phyloP scores from a whole-genome alignment of 2,888 invertebrate genomes.

The Teleiodes luculella region DNA sequence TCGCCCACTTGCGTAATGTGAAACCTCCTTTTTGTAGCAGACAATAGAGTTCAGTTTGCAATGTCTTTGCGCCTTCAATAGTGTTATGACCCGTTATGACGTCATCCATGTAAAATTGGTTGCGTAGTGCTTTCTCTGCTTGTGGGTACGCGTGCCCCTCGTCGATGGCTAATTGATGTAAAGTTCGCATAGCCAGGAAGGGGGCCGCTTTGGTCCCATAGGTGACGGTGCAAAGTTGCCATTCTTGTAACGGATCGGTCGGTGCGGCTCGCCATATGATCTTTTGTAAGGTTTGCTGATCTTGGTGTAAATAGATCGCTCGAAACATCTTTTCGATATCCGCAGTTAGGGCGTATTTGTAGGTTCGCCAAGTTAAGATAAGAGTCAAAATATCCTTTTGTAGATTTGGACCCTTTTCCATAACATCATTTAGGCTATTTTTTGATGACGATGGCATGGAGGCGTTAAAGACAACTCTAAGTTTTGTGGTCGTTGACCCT shows the following conservation, averaged over 20 bases:
- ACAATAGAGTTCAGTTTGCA: background rate
- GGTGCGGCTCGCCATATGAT: conserved; percentile 9
- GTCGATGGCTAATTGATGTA: background rate
- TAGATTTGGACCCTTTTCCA: background rate
- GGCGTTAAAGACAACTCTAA: conserved; percentile 17
- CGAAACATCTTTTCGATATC: conserved; percentile 14
- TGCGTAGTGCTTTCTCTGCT: background rate
- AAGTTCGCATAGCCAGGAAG: background rate
- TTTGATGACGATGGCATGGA: conserved; percentile 6
- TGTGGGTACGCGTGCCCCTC: background rate
- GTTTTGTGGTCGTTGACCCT: conserved; percentile 12
- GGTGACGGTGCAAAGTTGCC: background rate
- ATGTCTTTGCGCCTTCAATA: background rate
- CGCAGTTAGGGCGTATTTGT: conserved; percentile 6
- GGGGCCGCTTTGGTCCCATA: too few relatives aligned
- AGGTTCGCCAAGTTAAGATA: conserved; percentile 9
- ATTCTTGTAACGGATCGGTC: conserved; percentile 1
- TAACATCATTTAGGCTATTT: conserved; percentile 11
- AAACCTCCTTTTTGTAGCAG: background rate
- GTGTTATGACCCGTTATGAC: background rate
- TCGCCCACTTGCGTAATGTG: background rate
- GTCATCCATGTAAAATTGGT: background rate
- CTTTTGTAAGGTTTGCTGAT: conserved; percentile 6
- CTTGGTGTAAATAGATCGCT: background rate
- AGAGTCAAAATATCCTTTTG: conserved; percentile 10